Evolutionary conservation across 2,113 vertebrate genomes (phyloP).

Genomic region (Tautogolabrus adspersus): DNA sequence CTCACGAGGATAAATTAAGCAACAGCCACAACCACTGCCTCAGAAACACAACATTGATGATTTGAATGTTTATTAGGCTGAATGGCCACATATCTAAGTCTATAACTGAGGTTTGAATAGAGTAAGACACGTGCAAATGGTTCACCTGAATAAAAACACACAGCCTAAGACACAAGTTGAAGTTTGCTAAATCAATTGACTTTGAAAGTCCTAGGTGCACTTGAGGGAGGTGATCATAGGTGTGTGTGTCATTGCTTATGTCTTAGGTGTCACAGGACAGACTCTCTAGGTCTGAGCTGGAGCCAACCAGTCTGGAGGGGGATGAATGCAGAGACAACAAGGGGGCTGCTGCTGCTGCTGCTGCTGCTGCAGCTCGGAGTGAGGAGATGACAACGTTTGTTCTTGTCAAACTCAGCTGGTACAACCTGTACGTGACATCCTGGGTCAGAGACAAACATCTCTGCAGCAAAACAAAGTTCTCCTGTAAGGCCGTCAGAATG

Average conservation of each 20-base stretch:
- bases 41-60: conserved; percentile 10
- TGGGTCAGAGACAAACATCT: conserved; percentile 13
- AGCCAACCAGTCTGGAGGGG: conserved; percentile 75
- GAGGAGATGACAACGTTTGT: conserved; percentile 16
- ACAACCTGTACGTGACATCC: conserved; percentile 25
- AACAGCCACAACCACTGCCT: conserved; percentile 11
- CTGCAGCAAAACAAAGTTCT: conserved; percentile 13
- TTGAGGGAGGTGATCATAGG: conserved; percentile 52
- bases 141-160: background rate
- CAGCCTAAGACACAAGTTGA: background rate
- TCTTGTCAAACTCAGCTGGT: conserved; percentile 45
- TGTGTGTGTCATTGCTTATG: conserved; percentile 69
- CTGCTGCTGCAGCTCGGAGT: background rate
- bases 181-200: conserved; percentile 61
- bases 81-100: background rate
- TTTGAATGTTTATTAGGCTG: background rate
- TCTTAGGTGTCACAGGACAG: conserved; percentile 78
- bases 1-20: conserved; percentile 42
- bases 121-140: background rate
- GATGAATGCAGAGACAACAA: conserved; percentile 63
- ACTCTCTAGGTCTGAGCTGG: conserved; percentile 65
- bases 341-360: conserved; percentile 38
- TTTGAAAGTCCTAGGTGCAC: conserved; percentile 58
- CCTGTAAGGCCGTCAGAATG: background rate
- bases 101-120: background rate